These are phyloP conservation scores for Chorisops tibialis DNA, from an alignment of 2,888 invertebrate species.

Conservation along the genomic window DNA sequence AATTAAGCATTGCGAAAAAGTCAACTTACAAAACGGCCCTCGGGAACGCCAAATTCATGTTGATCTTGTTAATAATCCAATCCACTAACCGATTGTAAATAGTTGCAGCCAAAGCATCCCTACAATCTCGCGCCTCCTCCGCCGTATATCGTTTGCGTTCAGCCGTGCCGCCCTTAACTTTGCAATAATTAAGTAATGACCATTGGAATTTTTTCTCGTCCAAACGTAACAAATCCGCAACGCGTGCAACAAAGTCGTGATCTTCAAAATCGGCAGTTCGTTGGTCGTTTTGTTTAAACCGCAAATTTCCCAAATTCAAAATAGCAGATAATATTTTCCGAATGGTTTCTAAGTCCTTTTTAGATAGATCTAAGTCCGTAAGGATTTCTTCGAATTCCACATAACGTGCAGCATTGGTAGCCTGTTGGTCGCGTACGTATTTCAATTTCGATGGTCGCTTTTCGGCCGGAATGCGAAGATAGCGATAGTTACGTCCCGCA, in stretches of 20 bases:
- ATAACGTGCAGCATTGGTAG: conserved; percentile 63
- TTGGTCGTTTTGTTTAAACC: conserved; percentile 65
- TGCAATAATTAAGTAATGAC: conserved; percentile 82
- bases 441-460: conserved; percentile 55
- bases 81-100: conserved; percentile 82
- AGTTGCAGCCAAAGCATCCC: conserved; percentile 81
- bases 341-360: conserved; percentile 67
- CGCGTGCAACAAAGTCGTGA: conserved; percentile 65
- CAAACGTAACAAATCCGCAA: conserved; percentile 70
- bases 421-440: conserved; percentile 63
- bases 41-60: conserved; percentile 77
- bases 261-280: conserved; percentile 70
- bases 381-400: conserved; percentile 63
- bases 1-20: not conserved
- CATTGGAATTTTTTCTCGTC: conserved; percentile 81
- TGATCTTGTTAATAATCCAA: conserved; percentile 83
- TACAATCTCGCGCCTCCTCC: conserved; percentile 76
- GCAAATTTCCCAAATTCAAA: conserved; percentile 73
- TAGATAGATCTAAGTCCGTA: conserved; percentile 66
- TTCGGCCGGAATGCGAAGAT: conserved; percentile 64
- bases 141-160: conserved; percentile 61
- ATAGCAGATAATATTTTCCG: conserved; percentile 72
- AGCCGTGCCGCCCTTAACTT: conserved; percentile 64
- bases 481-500: conserved; percentile 68
- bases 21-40: conserved; percentile 80